These are phyloP conservation scores for Uloborus diversus DNA, from an alignment of 1,140 invertebrate genomes.

Conservation along the genomic window DNA sequence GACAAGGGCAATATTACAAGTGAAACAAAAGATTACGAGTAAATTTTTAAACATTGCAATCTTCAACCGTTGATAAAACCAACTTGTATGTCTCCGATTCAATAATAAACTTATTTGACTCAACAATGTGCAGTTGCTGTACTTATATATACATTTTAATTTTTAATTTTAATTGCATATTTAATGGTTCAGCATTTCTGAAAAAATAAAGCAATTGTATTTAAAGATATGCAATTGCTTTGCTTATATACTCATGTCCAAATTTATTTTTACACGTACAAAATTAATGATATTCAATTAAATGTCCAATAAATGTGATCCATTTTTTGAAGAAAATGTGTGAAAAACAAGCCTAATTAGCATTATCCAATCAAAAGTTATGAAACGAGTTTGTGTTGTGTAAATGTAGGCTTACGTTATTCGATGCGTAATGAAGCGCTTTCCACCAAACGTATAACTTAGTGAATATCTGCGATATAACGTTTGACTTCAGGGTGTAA, in stretches of 20 bases:
- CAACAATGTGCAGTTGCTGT: too few relatives aligned
- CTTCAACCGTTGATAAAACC: too few relatives aligned
- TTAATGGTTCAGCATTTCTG: too few relatives aligned
- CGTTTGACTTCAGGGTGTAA: neutral
- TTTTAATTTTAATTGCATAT: too few relatives aligned
- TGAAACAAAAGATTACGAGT: too few relatives aligned
- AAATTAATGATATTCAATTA: neutral
- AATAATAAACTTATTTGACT: too few relatives aligned
- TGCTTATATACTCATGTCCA: neutral
- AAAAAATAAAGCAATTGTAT: too few relatives aligned
- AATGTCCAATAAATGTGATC: neutral
- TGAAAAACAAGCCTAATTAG: neutral
- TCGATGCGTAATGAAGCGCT: neutral
- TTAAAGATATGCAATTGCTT: too few relatives aligned
- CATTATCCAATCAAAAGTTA: neutral
- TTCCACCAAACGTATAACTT: neutral
- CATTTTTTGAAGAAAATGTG: neutral
- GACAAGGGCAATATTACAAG: too few relatives aligned
- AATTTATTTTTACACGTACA: neutral
- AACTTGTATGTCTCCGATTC: too few relatives aligned
- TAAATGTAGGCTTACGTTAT: neutral
- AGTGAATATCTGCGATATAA: neutral
- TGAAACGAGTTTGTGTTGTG: neutral
- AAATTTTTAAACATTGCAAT: too few relatives aligned
- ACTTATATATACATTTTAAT: too few relatives aligned